Evolutionary conservation across 2,888 invertebrate species (phyloP), one percentile per base, ranked within the genome.

Genomic region (Slavum lentiscoides): DNA sequence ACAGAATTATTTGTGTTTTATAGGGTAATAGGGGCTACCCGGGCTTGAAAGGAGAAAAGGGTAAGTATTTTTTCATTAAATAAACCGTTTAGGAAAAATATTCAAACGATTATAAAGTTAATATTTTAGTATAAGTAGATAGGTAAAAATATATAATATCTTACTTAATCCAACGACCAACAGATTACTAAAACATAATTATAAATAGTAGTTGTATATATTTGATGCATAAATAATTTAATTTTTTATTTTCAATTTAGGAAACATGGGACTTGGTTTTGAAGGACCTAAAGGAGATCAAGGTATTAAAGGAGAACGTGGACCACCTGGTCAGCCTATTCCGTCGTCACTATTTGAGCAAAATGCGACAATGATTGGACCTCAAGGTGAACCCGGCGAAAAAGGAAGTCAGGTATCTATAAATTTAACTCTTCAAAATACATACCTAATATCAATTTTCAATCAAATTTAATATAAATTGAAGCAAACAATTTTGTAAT

Each of bases 11-110:
- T 43, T 21, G 81, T 82, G 82, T 49, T 82, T 86, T 85, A 75
- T 84, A 93, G 90, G 95, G 95, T 75, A 88, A 89, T 8, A 86
- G 88, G 73, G 95, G 95, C 83, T 84, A 86, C 1, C 90, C 90
- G 84, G 96, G 96, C 81, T 86, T 88, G 11, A 91, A 91, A 87
- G 94, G 94, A 72, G 58, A 81, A 59, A 83, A 83, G 67, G 80
- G 80, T 80, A 58, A n/a, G 72, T 43, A 62, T 30, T 30, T 11
- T 21, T 0, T 43, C 7, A 9, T 43, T 9, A 43, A 43, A 43
- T 62, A 0, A 23, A 37, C 19, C 19, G 6, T 19, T 55, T 55
- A 49, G 3, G 49, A 49, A 49, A 13, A 49, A 13, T 13, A 15
- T 49, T 49, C 13, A 13, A 49, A 49, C 3, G 3, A 13, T 15